These are phyloP conservation scores for Eupithecia subfuscata DNA, from an alignment of 2,888 invertebrate genomes.

Conservation along the genomic window DNA sequence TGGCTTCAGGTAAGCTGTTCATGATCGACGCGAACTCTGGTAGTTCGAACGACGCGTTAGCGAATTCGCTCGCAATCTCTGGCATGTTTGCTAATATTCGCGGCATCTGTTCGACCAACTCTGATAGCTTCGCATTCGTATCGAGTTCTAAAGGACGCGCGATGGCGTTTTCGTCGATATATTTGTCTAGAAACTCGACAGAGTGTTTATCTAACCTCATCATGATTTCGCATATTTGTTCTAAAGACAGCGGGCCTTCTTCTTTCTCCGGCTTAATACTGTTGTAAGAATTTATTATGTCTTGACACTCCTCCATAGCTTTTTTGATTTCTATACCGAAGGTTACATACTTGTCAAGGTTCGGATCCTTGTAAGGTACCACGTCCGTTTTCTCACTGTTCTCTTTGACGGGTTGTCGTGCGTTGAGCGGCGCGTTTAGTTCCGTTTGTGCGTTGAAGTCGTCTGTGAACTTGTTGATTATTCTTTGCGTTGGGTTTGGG, in stretches of 20 bases:
- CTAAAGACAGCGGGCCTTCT: constrained; percentile 61
- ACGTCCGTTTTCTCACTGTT: constrained; percentile 44
- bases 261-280: constrained; percentile 61
- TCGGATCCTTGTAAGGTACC: constrained; percentile 58
- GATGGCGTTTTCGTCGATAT: constrained; percentile 53
- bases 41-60: constrained; percentile 69
- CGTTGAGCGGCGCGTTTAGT: constrained; percentile 64
- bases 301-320: constrained; percentile 79
- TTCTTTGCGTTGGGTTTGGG: constrained; percentile 65
- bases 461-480: constrained; percentile 62
- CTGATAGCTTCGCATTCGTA: constrained; percentile 66
- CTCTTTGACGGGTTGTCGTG: constrained; percentile 58
- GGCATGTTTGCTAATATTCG: constrained; percentile 78
- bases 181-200: constrained; percentile 68
- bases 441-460: constrained; percentile 62
- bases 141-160: constrained; percentile 59
- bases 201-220: constrained; percentile 74
- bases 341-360: constrained; percentile 71
- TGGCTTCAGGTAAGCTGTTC: constrained; percentile 68
- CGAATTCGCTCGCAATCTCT: constrained; percentile 73
- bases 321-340: constrained; percentile 78
- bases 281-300: constrained; percentile 75
- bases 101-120: constrained; percentile 76
- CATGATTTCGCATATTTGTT: constrained; percentile 76
- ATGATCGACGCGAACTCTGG: constrained; percentile 77